Evolutionary conservation across 1,140 invertebrate species (phyloP), one percentile per base, ranked within the genome.

Genomic region (Temnothorax curvispinosus): DNA sequence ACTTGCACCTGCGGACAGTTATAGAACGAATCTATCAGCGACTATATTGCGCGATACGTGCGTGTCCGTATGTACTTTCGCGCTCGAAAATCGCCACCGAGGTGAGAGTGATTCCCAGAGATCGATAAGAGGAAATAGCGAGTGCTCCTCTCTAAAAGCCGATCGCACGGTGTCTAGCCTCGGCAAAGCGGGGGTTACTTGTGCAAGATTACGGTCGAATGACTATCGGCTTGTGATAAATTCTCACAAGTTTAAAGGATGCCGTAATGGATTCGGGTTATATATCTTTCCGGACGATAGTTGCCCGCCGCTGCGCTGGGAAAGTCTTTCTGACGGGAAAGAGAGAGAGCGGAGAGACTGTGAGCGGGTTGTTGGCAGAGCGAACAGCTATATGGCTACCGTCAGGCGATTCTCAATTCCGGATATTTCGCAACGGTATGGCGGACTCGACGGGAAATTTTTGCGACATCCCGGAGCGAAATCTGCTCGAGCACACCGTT

Each of bases 221-320:
- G 54, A 71, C 71, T 89, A 86, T 89, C 82, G 75, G 21, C 1
- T 58, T 54, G 52, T 44, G 84, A 89, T 89, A 89, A 89, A 89
- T 89, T 78, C 69, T 71, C 44, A 32, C 71, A 69, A 89, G 74
- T 88, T 89, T 89, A 86, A 88, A 89, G 75, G 87, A 89, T 88
- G 27, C 82, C 60, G 88, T 86, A 89, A 89, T 89, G 54, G 69
- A 89, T 89, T 86, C 82, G 27, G 60, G 41, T 75, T 76, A 81
- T 86, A 89, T 80, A 81, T 89, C 75, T 89, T 35, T 18, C 11
- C n/a, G 52, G 56, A 60, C 44, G 41, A n/a, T 74, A 35, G 47
- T 72, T 58, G 69, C 64, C 8, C 71, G 32, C 54, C 41, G 27
- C 27, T 27, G 27, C 27, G 27, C 27, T 27, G 60, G n/a, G n/a